These are phyloP conservation scores for Pagetopsis macropterus DNA, from an alignment of 2,797 vertebrate genomes.

Conservation along the genomic window DNA sequence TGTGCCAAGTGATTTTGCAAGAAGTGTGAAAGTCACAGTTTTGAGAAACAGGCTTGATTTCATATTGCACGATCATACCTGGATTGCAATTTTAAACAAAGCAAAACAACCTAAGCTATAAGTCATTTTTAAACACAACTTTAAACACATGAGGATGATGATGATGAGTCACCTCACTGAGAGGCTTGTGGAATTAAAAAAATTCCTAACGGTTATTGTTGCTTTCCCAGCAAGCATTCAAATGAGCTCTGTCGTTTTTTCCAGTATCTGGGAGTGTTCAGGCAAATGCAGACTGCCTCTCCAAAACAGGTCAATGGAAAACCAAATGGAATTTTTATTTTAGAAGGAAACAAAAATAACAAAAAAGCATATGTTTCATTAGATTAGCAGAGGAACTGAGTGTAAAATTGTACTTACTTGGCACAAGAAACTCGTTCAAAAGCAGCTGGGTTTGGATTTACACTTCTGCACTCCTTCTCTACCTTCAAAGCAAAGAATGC, in stretches of 20 bases:
- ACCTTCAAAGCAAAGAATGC: constrained; percentile 93
- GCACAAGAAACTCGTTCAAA: constrained; percentile 92
- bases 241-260: constrained; percentile 28
- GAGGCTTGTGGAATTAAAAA: neutral
- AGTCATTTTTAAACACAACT: neutral
- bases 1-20: constrained; percentile 3
- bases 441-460: constrained; percentile 68
- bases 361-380: neutral
- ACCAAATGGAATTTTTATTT: constrained; percentile 33
- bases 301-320: constrained; percentile 1
- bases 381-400: neutral
- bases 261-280: neutral
- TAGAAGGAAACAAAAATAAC: constrained; percentile 3
- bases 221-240: constrained; percentile 26
- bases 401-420: constrained; percentile 86
- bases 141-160: neutral
- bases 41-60: neutral
- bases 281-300: constrained; percentile 31
- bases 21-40: neutral
- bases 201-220: neutral
- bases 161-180: neutral
- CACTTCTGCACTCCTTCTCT: constrained; percentile 87
- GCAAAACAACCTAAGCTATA: neutral
- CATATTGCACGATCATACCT: neutral
- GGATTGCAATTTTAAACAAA: neutral